These are phyloP conservation scores for Muscicapa striata DNA, from an alignment of 2,797 vertebrate genomes.

Conservation along the genomic window DNA sequence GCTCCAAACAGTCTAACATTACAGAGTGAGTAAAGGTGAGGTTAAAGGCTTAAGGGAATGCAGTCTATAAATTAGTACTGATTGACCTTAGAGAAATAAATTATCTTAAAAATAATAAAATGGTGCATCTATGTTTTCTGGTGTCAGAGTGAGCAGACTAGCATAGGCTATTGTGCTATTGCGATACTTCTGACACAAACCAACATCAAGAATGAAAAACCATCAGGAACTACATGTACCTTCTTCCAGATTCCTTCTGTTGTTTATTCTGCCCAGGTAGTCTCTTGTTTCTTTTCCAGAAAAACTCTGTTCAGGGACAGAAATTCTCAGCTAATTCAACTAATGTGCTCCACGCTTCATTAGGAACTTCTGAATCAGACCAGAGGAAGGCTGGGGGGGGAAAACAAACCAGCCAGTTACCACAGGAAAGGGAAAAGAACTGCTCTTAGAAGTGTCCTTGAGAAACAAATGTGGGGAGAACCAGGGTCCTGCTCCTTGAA, in stretches of 20 bases:
- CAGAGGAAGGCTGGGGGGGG: background rate
- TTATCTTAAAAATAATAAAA: background rate
- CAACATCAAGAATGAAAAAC: background rate
- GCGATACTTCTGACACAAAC: background rate
- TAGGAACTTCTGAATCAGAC: background rate
- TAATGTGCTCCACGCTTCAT: background rate
- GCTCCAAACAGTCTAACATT: background rate
- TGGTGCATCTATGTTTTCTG: background rate
- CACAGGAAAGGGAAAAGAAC: background rate
- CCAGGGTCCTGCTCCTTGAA: background rate
- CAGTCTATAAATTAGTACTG: background rate
- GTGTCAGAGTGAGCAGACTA: background rate
- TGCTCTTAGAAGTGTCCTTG: background rate
- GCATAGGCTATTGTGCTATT: background rate
- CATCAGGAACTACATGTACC: background rate
- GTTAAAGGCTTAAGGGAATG: background rate
- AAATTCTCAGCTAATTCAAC: background rate
- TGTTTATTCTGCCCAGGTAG: accelerated
- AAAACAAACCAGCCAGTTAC: background rate
- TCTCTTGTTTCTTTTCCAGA: background rate
- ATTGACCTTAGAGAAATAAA: background rate
- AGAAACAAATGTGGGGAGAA: background rate
- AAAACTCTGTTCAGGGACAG: background rate
- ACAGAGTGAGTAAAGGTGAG: background rate
- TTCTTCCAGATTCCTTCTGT: background rate